phyloP scores from a whole-genome alignment of 2,113 vertebrate species.

The Haliaeetus leucogaster region DNA sequence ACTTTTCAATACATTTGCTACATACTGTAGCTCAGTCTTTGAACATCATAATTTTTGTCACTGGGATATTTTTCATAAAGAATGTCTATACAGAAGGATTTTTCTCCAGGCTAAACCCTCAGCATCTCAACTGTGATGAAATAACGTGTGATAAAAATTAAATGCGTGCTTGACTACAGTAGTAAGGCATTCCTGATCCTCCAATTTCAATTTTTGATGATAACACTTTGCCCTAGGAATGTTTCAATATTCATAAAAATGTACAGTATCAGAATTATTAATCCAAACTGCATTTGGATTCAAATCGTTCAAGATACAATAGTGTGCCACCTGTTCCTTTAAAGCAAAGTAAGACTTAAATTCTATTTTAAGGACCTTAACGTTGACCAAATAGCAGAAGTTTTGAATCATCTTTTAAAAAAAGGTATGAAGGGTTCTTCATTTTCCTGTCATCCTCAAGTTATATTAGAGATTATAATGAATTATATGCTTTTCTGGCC shows the following conservation, averaged over 20 bases:
- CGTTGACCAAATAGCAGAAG: background rate
- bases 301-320: background rate
- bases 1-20: background rate
- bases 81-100: background rate
- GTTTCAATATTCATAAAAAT: background rate
- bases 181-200: background rate
- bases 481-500: background rate
- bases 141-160: background rate
- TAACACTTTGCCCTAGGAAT: background rate
- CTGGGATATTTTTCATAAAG: background rate
- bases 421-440: background rate
- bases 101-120: background rate
- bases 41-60: background rate
- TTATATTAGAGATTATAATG: background rate
- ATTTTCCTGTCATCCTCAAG: background rate
- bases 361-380: background rate
- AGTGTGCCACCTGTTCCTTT: background rate
- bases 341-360: background rate
- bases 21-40: background rate
- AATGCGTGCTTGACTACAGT: background rate
- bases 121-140: background rate
- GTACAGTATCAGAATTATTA: background rate
- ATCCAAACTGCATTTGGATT: background rate
- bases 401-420: background rate
- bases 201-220: background rate